Evolutionary conservation across 1,140 invertebrate species (phyloP), one percentile per base, ranked within the genome.

Genomic region (Watersipora subatra): DNA sequence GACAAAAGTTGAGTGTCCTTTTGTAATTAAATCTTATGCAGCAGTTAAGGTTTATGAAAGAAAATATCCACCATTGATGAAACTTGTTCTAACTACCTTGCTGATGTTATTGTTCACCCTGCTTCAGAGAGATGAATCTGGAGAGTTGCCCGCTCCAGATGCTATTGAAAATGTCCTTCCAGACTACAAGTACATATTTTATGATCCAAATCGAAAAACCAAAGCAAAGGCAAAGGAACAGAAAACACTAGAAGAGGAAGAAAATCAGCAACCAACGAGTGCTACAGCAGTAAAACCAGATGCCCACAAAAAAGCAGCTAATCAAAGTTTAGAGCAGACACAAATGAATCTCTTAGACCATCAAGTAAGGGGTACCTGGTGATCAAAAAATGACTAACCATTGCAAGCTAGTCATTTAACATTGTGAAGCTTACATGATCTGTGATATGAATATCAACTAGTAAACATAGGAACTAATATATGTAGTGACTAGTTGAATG

Each of bases 141-240:
- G 72, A 15, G 74, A 78, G 59, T 62, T 78, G 69, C 77, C 77
- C 24, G 66, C 73, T 7, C 72, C 69, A 66, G 73, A 74, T 61
- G 75, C 77, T 22, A 71, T 78, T 69, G 75, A 78, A 27, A 66
- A 70, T 15, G 68, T 78, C 17, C 69, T 78, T 3, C 77, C 77
- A 22, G 77, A 78, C 29, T 78, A 78, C 64, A 73, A 77, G 68
- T 78, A 78, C 61, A 77, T 78, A 25, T 78, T 77, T 70, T 67
- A 70, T 30, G 74, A 75, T 46, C 71, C 72, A 15, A 65, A 69
- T 55, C 63, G 64, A 20, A 61, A 63, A 20, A 22, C 62, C 55
- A 7, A 34, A 58, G 61, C 63, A 62, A 15, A 62, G 56, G 28
- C 62, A 70, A 55, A 46, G 22, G 29, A 66, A 63, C 22, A 28